Percentiles rank a stretch among this genome's conserved stretches.
phyloP scores from a whole-genome alignment of 2,888 invertebrate genomes.

The Heliconius erato region DNA sequence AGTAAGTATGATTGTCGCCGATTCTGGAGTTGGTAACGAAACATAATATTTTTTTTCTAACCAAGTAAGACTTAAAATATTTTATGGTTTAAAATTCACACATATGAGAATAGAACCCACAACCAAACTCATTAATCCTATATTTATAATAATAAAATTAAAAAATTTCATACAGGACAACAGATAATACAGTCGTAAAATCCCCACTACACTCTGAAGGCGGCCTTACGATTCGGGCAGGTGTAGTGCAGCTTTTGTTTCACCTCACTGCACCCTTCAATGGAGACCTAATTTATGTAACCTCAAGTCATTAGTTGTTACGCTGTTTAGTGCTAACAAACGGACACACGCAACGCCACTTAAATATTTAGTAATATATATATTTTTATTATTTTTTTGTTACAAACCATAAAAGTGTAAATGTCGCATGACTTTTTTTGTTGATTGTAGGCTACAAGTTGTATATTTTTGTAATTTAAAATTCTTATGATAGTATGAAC shows the following conservation, averaged over 20 bases:
- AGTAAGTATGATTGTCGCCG: too few species aligned
- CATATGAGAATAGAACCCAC: too few species aligned
- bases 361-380: neutral
- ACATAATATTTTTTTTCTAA: too few species aligned
- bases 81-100: too few species aligned
- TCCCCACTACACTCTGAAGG: neutral
- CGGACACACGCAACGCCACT: slow-evolving; percentile 14
- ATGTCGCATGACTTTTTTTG: neutral
- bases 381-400: neutral
- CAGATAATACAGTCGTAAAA: slow-evolving; percentile 4
- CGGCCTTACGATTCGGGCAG: slow-evolving; percentile 29
- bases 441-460: neutral
- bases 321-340: slow-evolving; percentile 30
- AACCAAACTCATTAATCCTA: too few species aligned
- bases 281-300: slow-evolving; percentile 32
- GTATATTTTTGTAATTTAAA: too few species aligned
- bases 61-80: too few species aligned
- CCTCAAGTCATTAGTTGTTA: slow-evolving; percentile 26
- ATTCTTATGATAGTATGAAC: too few species aligned
- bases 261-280: slow-evolving; percentile 36
- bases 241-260: slow-evolving; percentile 38
- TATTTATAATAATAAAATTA: too few species aligned
- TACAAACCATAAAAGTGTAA: neutral
- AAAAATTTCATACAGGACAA: neutral
- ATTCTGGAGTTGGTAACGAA: too few species aligned